These are phyloP conservation scores for western clawed frog (Xenopus tropicalis) DNA, from an alignment of 2,113 vertebrate species.

Conservation along the genomic window DNA sequence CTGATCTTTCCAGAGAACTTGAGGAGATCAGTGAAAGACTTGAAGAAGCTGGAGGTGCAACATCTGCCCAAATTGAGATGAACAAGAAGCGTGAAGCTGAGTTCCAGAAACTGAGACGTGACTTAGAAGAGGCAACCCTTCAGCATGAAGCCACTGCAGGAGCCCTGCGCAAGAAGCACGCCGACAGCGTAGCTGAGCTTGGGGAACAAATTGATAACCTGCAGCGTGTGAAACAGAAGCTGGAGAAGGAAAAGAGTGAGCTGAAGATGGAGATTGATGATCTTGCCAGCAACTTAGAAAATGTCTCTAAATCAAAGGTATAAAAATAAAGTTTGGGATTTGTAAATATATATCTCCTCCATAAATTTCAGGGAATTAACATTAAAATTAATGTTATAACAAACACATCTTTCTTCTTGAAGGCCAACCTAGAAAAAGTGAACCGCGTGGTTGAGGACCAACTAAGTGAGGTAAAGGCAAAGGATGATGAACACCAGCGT, in stretches of 20 bases:
- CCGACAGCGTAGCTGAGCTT: constrained; percentile 77
- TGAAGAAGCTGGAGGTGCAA: constrained; percentile 85
- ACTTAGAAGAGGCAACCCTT: constrained; percentile 77
- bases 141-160: constrained; percentile 75
- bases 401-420: no score
- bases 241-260: constrained; percentile 91
- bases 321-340: no score
- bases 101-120: constrained; percentile 78
- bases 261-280: constrained; percentile 88
- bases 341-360: no score
- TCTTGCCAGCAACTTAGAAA: constrained; percentile 77
- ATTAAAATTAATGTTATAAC: no score
- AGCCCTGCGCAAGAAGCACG: constrained; percentile 79
- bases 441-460: constrained; percentile 75
- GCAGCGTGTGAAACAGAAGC: constrained; percentile 84
- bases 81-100: constrained; percentile 86
- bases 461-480: constrained; percentile 72
- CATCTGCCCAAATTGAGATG: constrained; percentile 80
- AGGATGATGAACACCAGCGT: constrained; percentile 73
- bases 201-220: constrained; percentile 88
- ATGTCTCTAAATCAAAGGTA: constrained; percentile 76
- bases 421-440: constrained; percentile 77
- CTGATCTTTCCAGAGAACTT: constrained; percentile 61
- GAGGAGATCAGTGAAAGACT: constrained; percentile 82
- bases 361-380: no score